Percentiles rank a stretch among this genome's conserved stretches.
Conservation (phyloP, 2,888 invertebrate genomes). For the Chaetogeoica ovagalla region DNA sequence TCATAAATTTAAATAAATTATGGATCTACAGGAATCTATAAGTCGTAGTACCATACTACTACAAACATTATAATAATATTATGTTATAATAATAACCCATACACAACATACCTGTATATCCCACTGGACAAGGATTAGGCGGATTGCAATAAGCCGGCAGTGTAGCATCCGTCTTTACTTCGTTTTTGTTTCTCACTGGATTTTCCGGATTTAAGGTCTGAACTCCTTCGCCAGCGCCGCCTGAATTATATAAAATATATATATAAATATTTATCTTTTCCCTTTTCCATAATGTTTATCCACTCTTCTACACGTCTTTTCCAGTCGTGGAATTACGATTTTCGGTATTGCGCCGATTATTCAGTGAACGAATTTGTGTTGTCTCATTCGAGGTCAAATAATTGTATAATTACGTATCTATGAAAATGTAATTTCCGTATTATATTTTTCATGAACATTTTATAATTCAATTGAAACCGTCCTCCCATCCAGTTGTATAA, state of each 20-base stretch:
- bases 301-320: no score
- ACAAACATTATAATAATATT: not conserved
- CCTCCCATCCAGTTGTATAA: no score
- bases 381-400: no score
- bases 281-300: no score
- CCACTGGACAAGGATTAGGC: conserved; percentile 97
- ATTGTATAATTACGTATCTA: no score
- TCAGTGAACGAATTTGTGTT: no score
- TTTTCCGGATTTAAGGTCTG: conserved; percentile 68
- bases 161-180: conserved; percentile 87
- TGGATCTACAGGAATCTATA: no score
- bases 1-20: not conserved
- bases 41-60: not conserved
- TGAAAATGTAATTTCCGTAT: no score
- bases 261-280: not conserved
- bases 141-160: conserved; percentile 98
- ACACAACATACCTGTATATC: conserved; percentile 74
- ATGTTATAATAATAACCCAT: not conserved
- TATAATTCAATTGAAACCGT: no score
- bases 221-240: conserved; percentile 77
- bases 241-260: conserved; percentile 56
- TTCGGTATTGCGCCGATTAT: no score
- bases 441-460: no score
- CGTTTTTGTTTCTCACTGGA: conserved; percentile 66
- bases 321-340: no score